A percentile compares a stretch with the other conserved stretches of the same genome.
Conservation (phyloP, 2,888 invertebrate genomes). For the Sminthurides aquaticus region DNA sequence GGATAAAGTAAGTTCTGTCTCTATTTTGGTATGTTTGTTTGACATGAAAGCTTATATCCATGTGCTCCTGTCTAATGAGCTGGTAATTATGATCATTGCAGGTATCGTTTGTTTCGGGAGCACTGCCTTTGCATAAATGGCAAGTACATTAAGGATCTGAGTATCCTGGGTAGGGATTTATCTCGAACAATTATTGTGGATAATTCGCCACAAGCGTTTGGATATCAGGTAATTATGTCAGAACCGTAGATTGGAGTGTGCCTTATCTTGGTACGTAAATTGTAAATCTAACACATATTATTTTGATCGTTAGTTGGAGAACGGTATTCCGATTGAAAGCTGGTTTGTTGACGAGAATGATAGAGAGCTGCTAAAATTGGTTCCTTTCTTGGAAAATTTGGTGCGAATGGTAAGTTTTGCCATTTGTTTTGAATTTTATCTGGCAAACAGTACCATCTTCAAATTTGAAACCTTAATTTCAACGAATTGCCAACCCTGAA, state of each 20-base stretch:
- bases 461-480: neutral
- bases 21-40: neutral
- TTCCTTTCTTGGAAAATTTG: slow-evolving; percentile 83
- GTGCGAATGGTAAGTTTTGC: slow-evolving; percentile 64
- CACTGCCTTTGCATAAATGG: slow-evolving; percentile 92
- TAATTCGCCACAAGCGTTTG: slow-evolving; percentile 89
- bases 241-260: too few relatives aligned
- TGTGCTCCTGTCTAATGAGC: too few relatives aligned
- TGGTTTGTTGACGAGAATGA: slow-evolving; percentile 91
- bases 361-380: slow-evolving; percentile 77
- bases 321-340: slow-evolving; percentile 94
- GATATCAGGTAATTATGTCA: slow-evolving; percentile 66
- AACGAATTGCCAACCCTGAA: neutral
- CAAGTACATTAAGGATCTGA: slow-evolving; percentile 91
- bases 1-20: slow-evolving; percentile 63
- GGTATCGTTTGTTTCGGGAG: slow-evolving; percentile 81
- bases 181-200: slow-evolving; percentile 80
- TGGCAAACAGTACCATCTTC: neutral
- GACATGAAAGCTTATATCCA: too few relatives aligned
- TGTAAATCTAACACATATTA: neutral
- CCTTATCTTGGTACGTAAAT: too few relatives aligned
- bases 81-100: too few relatives aligned
- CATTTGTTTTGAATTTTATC: too few relatives aligned
- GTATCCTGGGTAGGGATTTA: slow-evolving; percentile 83
- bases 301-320: slow-evolving; percentile 63